Percentiles rank a stretch among this genome's conserved stretches.
These are phyloP conservation scores for Pantherophis alleghaniensis DNA, from an alignment of 2,797 vertebrate species.

Conservation along the genomic window DNA sequence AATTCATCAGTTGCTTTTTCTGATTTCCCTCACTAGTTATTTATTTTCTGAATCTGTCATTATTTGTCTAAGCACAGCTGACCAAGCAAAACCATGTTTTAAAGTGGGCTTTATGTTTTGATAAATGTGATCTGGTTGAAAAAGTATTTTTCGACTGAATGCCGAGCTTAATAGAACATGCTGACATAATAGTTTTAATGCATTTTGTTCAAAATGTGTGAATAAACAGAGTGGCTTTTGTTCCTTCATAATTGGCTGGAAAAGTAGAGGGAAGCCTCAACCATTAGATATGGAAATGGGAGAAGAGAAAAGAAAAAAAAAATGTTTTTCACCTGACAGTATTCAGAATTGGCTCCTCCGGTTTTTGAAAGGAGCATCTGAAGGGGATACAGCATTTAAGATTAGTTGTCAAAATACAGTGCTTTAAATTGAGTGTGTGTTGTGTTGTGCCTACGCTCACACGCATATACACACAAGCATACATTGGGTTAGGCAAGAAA, in stretches of 20 bases:
- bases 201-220: constrained; percentile 87
- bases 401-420: constrained; percentile 80
- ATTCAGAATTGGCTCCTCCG: constrained; percentile 79
- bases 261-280: constrained; percentile 85
- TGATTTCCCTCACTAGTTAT: constrained; percentile 79
- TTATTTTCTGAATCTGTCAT: constrained; percentile 83
- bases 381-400: constrained; percentile 78
- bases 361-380: constrained; percentile 75
- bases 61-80: constrained; percentile 87
- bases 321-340: constrained; percentile 80
- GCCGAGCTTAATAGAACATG: constrained; percentile 85
- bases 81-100: constrained; percentile 86
- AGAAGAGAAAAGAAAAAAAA: constrained; percentile 73
- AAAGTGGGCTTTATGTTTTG: constrained; percentile 87
- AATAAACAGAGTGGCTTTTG: constrained; percentile 87
- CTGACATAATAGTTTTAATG: constrained; percentile 87
- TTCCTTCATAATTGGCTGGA: constrained; percentile 86
- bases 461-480: constrained; percentile 38
- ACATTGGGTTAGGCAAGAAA: background rate
- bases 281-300: constrained; percentile 86
- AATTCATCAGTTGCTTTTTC: constrained; percentile 77
- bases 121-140: constrained; percentile 87
- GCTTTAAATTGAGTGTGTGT: constrained; percentile 71
- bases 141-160: constrained; percentile 84
- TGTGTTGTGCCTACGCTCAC: background rate